These are phyloP conservation scores for Sphenopsis melanotis DNA, from an alignment of 2,797 vertebrate species.

Conservation along the genomic window DNA sequence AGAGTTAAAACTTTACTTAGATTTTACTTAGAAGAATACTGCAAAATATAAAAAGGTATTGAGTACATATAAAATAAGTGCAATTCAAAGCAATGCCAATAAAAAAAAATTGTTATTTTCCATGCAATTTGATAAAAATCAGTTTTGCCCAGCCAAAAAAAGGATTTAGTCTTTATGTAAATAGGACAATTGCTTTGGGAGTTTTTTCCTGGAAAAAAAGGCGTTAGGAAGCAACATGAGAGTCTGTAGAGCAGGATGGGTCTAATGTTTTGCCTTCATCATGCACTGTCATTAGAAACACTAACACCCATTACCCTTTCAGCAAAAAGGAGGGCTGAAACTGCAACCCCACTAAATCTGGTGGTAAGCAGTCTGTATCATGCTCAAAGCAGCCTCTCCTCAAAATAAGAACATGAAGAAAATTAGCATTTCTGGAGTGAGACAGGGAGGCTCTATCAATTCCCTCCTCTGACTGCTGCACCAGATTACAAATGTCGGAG, in stretches of 20 bases:
- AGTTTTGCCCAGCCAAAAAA: background rate
- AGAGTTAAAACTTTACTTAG: conserved; percentile 17
- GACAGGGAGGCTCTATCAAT: background rate
- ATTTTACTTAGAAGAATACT: conserved; percentile 24
- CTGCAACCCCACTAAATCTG: background rate
- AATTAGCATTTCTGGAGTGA: conserved; percentile 11
- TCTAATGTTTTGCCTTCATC: background rate
- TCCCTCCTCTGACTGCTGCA: background rate
- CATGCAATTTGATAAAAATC: background rate
- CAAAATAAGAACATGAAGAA: background rate
- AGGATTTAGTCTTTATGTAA: background rate
- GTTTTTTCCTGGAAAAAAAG: background rate
- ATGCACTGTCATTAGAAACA: fast-evolving
- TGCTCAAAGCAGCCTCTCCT: background rate
- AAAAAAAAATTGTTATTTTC: background rate
- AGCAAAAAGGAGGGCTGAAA: background rate
- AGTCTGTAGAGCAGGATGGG: background rate
- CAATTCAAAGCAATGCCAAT: background rate
- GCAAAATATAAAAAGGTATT: background rate
- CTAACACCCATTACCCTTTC: background rate
- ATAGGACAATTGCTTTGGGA: background rate
- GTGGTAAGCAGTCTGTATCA: background rate
- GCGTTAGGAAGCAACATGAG: background rate
- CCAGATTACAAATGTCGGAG: background rate
- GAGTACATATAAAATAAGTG: background rate